Base-by-base conservation (phyloP, 1,140 invertebrate species). In the Mercenaria mercenaria region DNA sequence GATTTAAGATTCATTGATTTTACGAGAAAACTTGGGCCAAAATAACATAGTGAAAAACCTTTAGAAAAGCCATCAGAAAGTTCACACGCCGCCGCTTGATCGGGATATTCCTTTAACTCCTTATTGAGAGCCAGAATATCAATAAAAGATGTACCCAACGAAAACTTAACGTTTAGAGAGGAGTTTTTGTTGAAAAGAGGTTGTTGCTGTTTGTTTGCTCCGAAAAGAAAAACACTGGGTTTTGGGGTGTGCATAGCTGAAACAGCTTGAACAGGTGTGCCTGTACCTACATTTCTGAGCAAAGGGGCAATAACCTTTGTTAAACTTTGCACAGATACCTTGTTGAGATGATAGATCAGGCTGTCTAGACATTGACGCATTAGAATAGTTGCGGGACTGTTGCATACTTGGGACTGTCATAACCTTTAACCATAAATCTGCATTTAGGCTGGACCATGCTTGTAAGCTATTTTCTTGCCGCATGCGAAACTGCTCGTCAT, bases 1-100 rank as follows among this genome's bases (percentile, higher is more conserved):
- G 72, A 86, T 29, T 59, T 77, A 20, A 77, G 34, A 59, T 86
- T 74, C 39, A 41, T 74, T 32, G 67, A 0, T 8, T n/a, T 11
- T 23, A 56, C 4, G 4, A 20, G 23, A 3, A 56, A 4, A 11
- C 52, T 56, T 11, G 52, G 52, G 20, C 23, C 52, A 56, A 56
- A 56, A 56, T 56, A 56, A 23, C 52, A 56, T 3, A 56, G 52
- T 15, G 23, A n/a, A 56, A 56, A 56, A 23, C 52, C 52, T 6
- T 56, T 15, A n/a, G 52, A 15, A 56, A 56, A 56, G 11, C 52
- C 52, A 20, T 56, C 52, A 4, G 52, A 3, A 23, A 56, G 6
- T 23, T 56, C 52, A 23, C 4, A 23, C 4, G 52, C 52, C 4
- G 20, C 20, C 4, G 4, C 23, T 4, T 3, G 10, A 23, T 56